Conservation (phyloP, 2,888 invertebrate genomes). For the Aspidapion aeneum region DNA sequence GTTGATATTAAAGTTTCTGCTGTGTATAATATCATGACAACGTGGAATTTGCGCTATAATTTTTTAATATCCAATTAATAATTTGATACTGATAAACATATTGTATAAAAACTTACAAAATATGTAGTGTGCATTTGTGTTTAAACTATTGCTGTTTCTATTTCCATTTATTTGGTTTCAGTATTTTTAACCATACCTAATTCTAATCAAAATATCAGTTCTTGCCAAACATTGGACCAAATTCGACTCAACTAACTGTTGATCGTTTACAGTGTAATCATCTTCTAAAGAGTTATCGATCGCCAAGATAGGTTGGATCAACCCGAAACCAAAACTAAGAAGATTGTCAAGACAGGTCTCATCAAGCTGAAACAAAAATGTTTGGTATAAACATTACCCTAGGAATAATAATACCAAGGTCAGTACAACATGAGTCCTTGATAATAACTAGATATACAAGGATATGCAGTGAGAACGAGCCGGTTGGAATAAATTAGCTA, state of each 20-base stretch:
- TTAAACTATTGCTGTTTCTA: too few species aligned
- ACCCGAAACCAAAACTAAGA: conserved; percentile 62
- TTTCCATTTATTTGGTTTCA: too few species aligned
- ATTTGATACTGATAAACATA: not conserved
- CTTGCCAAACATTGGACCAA: conserved; percentile 69
- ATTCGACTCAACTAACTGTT: conserved; percentile 81
- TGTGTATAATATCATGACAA: too few species aligned
- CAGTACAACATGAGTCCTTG: too few species aligned
- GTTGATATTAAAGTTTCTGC: too few species aligned
- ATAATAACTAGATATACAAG: too few species aligned
- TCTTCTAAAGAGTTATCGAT: conserved; percentile 47
- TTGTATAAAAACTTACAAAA: conserved; percentile 3
- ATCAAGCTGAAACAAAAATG: conserved; percentile 60
- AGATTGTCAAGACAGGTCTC: conserved; percentile 71
- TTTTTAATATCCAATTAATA: too few species aligned
- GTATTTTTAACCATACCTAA: conserved; percentile 56
- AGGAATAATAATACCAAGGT: too few species aligned
- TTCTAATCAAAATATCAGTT: conserved; percentile 72
- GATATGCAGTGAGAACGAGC: too few species aligned
- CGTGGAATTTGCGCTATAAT: too few species aligned
- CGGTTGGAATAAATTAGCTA: too few species aligned
- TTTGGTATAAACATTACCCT: too few species aligned
- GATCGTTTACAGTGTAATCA: conserved; percentile 74
- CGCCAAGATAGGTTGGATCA: conserved; percentile 57
- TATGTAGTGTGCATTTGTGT: not conserved